Base-by-base conservation (phyloP, 2,888 invertebrate species). In the Acleris cristana region DNA sequence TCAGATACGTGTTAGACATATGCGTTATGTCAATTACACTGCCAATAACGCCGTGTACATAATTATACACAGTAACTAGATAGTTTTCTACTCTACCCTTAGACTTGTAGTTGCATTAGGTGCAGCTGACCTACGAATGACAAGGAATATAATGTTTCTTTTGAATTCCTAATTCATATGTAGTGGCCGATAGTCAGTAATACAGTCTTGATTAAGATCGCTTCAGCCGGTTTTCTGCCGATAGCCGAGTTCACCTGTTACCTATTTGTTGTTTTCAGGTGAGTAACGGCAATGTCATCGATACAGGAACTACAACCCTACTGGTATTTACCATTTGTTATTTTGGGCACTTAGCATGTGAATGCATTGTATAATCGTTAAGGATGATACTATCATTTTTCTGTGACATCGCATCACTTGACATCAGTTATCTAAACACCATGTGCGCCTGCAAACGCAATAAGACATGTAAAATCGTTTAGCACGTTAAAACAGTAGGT, bases 271-370 rank as follows among this genome's bases (percentile, higher is more conserved):
- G 78, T 74, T 91, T 91, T 77, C 90, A 92, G 92, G 92, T 92
- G 92, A 92, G 92, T 92, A 92, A 92, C 92, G 92, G 92, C 90
- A 92, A 92, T 92, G 92, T 92, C 91, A 90, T 92, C 92, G 92
- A 92, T 82, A 90, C 92, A 79, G 92, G 92, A 88, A 92, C 92
- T 81, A 88, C 90, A 77, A 90, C 92, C 80, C 81, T 92, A 82
- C 90, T 92, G 92, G 92, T 92, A 92, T 86, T 86, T 90, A 90
- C 81, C 67, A 76, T 81, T 83, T 80, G 77, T 77, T 80, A 73
- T 79, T 77, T 79, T 74, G 70, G 66, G 69, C 71, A 82, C 76
- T 81, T 74, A 77, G 87, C 86, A 87, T 86, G 86, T 70, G 72
- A 61, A 59, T 61, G 65, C 59, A 59, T 54, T 59, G 53, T 64